These are phyloP conservation scores for Piliocolobus tephrosceles DNA, from an alignment of 2,113 vertebrate genomes.

Conservation along the genomic window DNA sequence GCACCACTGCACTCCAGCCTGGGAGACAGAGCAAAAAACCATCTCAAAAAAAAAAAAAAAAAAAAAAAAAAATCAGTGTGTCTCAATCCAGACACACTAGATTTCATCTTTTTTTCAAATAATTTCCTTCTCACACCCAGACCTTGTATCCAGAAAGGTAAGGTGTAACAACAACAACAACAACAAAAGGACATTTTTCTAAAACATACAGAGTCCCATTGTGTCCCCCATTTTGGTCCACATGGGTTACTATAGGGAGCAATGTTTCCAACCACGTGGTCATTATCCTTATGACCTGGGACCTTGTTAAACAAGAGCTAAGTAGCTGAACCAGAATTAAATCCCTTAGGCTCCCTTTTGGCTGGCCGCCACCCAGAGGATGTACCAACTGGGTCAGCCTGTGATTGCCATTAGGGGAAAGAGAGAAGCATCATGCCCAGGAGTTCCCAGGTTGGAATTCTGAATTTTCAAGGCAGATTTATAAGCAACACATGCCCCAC, in stretches of 20 bases:
- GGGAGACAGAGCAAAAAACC: no score
- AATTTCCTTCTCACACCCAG: background rate
- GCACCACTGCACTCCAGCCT: no score
- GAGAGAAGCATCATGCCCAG: background rate
- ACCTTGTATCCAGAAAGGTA: background rate
- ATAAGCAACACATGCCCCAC: no score
- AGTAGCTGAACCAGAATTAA: background rate
- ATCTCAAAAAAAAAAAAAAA: background rate
- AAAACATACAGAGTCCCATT: background rate
- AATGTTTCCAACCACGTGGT: background rate
- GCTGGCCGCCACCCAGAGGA: background rate
- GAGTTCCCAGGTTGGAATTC: background rate
- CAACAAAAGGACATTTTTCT: background rate
- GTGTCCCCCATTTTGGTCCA: background rate
- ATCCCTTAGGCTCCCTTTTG: background rate
- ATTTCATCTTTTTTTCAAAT: background rate
- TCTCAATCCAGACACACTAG: background rate
- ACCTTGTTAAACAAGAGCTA: background rate
- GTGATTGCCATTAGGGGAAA: background rate
- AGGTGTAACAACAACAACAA: background rate
- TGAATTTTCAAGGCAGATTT: background rate
- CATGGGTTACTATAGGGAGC: background rate
- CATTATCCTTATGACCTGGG: background rate
- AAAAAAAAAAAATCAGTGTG: background rate
- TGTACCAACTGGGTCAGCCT: background rate